Evolutionary conservation across 2,113 vertebrate species (phyloP).

Genomic region (Aplodontia rufa): DNA sequence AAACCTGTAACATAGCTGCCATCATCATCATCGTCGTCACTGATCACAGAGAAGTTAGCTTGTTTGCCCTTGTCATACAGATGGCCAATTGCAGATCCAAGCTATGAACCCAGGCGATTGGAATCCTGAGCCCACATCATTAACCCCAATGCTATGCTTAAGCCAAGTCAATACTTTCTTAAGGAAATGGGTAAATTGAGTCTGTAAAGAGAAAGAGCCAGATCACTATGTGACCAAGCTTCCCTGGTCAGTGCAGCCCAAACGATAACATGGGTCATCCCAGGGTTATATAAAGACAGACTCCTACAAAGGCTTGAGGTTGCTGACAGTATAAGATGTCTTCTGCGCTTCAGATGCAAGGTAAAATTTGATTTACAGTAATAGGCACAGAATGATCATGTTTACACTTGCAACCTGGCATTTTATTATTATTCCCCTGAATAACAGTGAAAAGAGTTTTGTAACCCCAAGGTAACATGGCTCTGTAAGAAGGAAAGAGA

Average conservation of each 20-base stretch:
- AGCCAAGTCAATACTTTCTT: neutral
- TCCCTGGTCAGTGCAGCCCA: neutral
- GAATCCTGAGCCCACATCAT: neutral
- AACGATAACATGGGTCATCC: neutral
- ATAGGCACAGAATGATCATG: constrained; percentile 73
- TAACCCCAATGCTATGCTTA: neutral
- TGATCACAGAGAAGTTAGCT: neutral
- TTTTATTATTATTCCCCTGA: constrained; percentile 75
- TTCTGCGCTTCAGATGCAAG: constrained; percentile 60
- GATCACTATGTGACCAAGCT: neutral
- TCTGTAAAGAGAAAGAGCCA: neutral
- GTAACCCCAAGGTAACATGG: constrained; percentile 77
- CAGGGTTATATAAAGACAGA: constrained; percentile 34
- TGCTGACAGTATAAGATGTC: constrained; percentile 38
- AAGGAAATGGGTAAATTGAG: neutral
- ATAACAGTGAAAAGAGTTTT: constrained; percentile 72
- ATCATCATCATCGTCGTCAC: no score
- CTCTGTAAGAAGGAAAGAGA: constrained; percentile 54
- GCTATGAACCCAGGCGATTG: neutral
- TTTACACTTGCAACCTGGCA: constrained; percentile 76
- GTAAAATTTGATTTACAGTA: constrained; percentile 76
- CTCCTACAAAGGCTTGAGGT: constrained; percentile 18
- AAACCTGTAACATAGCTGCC: neutral
- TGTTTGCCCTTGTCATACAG: neutral
- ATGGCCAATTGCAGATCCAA: neutral